Evolutionary conservation across 2,113 vertebrate species (phyloP).

Genomic region (Spheniscus mendiculus): DNA sequence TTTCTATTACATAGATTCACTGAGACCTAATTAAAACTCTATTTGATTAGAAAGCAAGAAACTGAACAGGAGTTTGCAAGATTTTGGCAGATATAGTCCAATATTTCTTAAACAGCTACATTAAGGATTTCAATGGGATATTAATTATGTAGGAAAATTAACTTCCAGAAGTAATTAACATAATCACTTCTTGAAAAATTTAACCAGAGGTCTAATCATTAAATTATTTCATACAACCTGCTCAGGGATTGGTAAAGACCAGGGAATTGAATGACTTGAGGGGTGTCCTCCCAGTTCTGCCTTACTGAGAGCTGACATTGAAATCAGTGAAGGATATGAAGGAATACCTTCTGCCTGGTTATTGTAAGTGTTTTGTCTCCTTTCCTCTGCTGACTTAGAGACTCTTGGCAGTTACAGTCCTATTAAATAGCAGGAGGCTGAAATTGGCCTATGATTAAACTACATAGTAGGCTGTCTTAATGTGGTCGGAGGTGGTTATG

Average conservation of each 20-base stretch:
- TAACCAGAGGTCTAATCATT: not conserved
- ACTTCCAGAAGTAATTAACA: conserved; percentile 45
- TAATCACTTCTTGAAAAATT: conserved; percentile 32
- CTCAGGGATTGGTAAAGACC: not conserved
- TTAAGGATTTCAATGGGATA: conserved; percentile 4
- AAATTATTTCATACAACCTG: not conserved
- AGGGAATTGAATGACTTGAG: not conserved
- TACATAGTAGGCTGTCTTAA: not conserved
- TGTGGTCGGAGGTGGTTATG: not conserved
- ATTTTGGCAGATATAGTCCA: not conserved
- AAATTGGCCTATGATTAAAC: not conserved
- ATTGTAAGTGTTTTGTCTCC: not conserved
- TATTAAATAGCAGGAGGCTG: not conserved
- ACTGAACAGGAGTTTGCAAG: not conserved
- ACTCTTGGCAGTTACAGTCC: not conserved
- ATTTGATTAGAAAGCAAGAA: not conserved
- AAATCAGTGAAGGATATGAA: not conserved
- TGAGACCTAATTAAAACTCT: conserved; percentile 5
- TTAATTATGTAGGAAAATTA: conserved; percentile 44
- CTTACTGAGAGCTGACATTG: not conserved
- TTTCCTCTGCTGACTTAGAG: not conserved
- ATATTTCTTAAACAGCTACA: not conserved
- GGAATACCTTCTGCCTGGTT: not conserved
- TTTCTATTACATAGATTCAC: not conserved
- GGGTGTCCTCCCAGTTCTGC: not conserved